These are phyloP conservation scores for Coregonus sp. DNA, from an alignment of 2,797 vertebrate species.

Conservation along the genomic window DNA sequence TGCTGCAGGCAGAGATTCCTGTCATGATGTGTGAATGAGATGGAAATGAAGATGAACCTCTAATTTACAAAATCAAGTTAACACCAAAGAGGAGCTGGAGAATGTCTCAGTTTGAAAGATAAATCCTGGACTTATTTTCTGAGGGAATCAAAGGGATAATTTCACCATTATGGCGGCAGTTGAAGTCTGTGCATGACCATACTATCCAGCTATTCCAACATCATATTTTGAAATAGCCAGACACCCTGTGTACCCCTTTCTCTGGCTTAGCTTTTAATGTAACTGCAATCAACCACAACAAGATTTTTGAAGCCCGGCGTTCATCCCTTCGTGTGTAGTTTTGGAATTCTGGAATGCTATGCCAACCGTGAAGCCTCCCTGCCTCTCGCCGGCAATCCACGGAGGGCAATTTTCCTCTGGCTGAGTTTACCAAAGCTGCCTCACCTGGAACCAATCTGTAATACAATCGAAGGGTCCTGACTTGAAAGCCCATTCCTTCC, in stretches of 20 bases:
- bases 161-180: constrained; percentile 67
- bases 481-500: constrained; percentile 80
- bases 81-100: constrained; percentile 67
- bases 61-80: constrained; percentile 65
- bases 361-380: constrained; percentile 81
- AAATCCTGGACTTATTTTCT: constrained; percentile 65
- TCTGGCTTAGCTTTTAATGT: constrained; percentile 75
- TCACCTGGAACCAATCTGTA: constrained; percentile 90
- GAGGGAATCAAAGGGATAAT: constrained; percentile 70
- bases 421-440: constrained; percentile 81
- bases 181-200: constrained; percentile 61
- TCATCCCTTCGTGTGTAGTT: constrained; percentile 79
- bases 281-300: constrained; percentile 82
- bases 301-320: constrained; percentile 77
- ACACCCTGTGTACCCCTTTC: constrained; percentile 53
- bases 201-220: constrained; percentile 55
- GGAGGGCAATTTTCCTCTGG: constrained; percentile 81
- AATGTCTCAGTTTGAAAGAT: constrained; percentile 68
- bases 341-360: constrained; percentile 81
- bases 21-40: constrained; percentile 62
- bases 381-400: constrained; percentile 70
- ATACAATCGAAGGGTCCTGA: constrained; percentile 83
- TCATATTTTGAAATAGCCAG: constrained; percentile 58
- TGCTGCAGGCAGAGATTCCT: constrained; percentile 66
- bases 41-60: constrained; percentile 54